Base-by-base conservation (phyloP, 2,888 invertebrate genomes). In the Hyalella azteca region DNA sequence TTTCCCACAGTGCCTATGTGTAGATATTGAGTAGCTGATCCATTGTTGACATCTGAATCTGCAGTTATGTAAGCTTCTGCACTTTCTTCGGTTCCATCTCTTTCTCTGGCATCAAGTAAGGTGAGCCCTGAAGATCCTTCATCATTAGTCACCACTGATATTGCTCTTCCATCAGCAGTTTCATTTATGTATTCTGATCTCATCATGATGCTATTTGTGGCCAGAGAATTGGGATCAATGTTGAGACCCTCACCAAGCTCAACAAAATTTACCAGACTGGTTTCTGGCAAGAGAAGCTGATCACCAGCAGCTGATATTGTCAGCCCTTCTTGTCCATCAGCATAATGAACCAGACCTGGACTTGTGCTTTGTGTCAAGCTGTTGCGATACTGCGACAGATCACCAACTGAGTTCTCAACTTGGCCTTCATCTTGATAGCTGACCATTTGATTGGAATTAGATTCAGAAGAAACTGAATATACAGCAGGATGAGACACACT, bases 161-260 rank as follows among this genome's bases (percentile, higher is more conserved):
- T 75, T 32, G 66, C 22, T 13, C 36, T 66, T 19, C 29, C 9
- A 1, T 66, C 66, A 7, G 36, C 66, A 22, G 9, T 36, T 19
- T 66, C 66, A 19, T 5, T n/a, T 13, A n/a, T 36, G 36, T 36
- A 66, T 19, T 66, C 66, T 19, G 66, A 29, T n/a, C 66, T 32
- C 36, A 66, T 32, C 7, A 66, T 15, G 11, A 66, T 15, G 66
- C 66, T 36, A 75, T 39, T 75, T 13, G 75, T 15, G 26, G 29
- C 75, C 40, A 75, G 26, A 41, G 75, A 75, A 36, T 66, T 66
- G 22, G 75, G 29, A 39, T 75, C 75, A 75, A 75, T 45, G 26
- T 41, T 75, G 41, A 75, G 45, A 15, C 75, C 75, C 2, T 39
- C 75, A 45, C 45, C 45, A 13, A 75, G 45, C 22, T 75, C 75